phyloP scores from a whole-genome alignment of 2,113 vertebrate species.

The Excalfactoria chinensis region DNA sequence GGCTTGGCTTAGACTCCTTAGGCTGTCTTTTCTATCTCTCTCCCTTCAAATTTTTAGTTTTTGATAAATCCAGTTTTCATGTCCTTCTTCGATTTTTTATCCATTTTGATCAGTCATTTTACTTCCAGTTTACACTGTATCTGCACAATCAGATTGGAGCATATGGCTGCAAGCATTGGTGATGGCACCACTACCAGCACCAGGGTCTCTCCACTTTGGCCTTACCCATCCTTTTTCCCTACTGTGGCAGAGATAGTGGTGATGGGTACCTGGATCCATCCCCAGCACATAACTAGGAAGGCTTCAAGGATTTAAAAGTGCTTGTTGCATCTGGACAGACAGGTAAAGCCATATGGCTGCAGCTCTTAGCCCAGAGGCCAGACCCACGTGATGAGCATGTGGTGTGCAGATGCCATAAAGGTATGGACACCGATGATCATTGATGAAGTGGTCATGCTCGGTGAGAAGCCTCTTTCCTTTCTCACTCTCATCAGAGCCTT shows the following conservation, averaged over 20 bases:
- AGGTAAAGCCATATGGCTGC: neutral
- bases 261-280: rapidly evolving
- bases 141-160: neutral
- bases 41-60: neutral
- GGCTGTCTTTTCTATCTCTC: neutral
- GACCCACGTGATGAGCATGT: rapidly evolving
- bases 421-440: neutral
- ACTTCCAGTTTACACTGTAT: neutral
- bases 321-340: neutral
- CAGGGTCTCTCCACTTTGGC: rapidly evolving
- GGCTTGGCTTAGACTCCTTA: neutral
- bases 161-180: neutral
- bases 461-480: neutral
- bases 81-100: neutral
- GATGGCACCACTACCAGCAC: neutral
- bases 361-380: neutral
- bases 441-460: rapidly evolving
- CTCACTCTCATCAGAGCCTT: neutral
- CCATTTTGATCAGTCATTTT: neutral
- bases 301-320: neutral
- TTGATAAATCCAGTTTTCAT: neutral
- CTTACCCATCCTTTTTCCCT: neutral
- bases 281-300: rapidly evolving
- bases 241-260: rapidly evolving
- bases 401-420: neutral